Evolutionary conservation across 1,140 invertebrate genomes (phyloP).

Genomic region (Drosophila ficusphila): DNA sequence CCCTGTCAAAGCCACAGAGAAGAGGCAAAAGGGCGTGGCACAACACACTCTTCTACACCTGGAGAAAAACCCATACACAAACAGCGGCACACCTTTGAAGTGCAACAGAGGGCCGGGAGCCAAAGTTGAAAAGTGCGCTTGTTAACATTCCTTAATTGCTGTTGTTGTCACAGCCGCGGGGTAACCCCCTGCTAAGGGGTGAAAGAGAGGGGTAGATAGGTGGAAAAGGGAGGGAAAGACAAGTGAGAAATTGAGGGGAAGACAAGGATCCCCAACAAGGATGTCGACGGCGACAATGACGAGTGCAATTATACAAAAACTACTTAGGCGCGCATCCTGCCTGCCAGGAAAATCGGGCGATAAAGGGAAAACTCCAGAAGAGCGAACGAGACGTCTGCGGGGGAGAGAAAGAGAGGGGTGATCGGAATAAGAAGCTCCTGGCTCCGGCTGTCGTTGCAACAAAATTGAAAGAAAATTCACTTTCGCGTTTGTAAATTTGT

Average conservation of each 20-base stretch:
- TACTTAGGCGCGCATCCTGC: slow-evolving; percentile 79
- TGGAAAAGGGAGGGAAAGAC: neutral
- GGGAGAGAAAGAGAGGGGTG: neutral
- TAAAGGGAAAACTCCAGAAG: slow-evolving; percentile 13
- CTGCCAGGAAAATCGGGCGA: slow-evolving; percentile 31
- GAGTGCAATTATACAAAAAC: slow-evolving; percentile 83
- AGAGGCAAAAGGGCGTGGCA: slow-evolving; percentile 29
- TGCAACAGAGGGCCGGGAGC: slow-evolving; percentile 66
- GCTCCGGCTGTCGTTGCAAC: slow-evolving; percentile 42
- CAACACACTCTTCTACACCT: neutral
- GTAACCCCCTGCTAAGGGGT: neutral
- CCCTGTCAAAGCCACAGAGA: slow-evolving; percentile 10
- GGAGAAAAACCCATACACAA: neutral
- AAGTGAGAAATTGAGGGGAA: neutral
- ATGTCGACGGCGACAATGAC: slow-evolving; percentile 76
- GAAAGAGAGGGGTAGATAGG: neutral
- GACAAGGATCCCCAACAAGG: slow-evolving; percentile 19
- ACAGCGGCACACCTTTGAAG: slow-evolving; percentile 70
- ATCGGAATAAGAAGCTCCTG: slow-evolving; percentile 5
- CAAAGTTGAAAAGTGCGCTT: slow-evolving; percentile 82
- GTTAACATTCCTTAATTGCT: slow-evolving; percentile 84
- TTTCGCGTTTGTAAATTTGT: slow-evolving; percentile 82
- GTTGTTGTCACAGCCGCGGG: slow-evolving; percentile 63
- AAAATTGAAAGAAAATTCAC: slow-evolving; percentile 82
- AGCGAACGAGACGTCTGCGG: neutral